Conservation (phyloP, 2,888 invertebrate genomes). For the Synanthedon tipuliformis region DNA sequence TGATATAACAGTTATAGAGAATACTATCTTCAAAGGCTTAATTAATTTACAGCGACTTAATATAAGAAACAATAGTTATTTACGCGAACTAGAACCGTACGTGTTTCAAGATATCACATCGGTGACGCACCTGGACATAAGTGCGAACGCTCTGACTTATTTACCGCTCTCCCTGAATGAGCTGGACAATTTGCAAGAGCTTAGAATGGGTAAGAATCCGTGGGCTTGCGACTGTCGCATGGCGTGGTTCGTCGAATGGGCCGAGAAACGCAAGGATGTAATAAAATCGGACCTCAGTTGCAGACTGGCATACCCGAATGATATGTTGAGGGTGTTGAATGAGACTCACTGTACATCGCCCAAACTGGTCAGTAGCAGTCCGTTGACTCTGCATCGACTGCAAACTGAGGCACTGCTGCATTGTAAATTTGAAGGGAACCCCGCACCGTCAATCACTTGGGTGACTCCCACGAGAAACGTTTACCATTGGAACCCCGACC, state of each 20-base stretch:
- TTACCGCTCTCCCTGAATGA: constrained; percentile 77
- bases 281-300: constrained; percentile 75
- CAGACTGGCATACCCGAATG: constrained; percentile 73
- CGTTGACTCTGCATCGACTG: constrained; percentile 73
- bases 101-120: constrained; percentile 72
- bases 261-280: constrained; percentile 59
- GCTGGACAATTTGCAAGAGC: constrained; percentile 71
- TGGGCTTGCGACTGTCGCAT: constrained; percentile 90
- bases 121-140: constrained; percentile 75
- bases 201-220: constrained; percentile 80
- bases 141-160: constrained; percentile 76
- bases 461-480: constrained; percentile 80
- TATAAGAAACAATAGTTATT: constrained; percentile 71
- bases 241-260: constrained; percentile 76
- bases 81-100: constrained; percentile 73
- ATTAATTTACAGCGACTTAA: constrained; percentile 67
- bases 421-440: constrained; percentile 82
- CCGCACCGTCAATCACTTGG: constrained; percentile 86
- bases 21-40: constrained; percentile 75
- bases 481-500: constrained; percentile 83
- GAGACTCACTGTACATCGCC: constrained; percentile 80
- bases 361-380: constrained; percentile 69
- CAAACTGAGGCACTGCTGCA: constrained; percentile 78
- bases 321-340: constrained; percentile 77
- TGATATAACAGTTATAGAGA: constrained; percentile 73